phyloP scores from a whole-genome alignment of 2,888 invertebrate genomes.

The Volucella inflata region DNA sequence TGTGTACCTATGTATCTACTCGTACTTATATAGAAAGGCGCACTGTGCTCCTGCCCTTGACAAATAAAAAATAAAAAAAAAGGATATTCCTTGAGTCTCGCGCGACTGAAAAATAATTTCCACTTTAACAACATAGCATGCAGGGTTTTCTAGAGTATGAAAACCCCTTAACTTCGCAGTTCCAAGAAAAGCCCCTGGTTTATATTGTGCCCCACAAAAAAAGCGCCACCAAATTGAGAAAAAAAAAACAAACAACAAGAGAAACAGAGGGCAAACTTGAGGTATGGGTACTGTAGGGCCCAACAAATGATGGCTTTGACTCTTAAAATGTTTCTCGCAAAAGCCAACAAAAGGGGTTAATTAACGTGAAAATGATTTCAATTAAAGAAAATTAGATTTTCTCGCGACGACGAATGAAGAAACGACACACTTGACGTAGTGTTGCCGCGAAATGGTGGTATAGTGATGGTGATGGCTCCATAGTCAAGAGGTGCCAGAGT shows the following conservation, averaged over 20 bases:
- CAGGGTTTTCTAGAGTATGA: slow-evolving; percentile 45
- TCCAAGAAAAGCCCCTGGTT: slow-evolving; percentile 22
- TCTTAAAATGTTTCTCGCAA: slow-evolving; percentile 49
- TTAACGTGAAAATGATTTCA: slow-evolving; percentile 78
- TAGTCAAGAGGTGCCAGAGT: neutral
- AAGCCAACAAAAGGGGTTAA: slow-evolving; percentile 76
- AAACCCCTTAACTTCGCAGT: slow-evolving; percentile 12
- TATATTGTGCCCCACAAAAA: slow-evolving; percentile 13
- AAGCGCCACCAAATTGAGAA: neutral
- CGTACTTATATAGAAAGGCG: neutral
- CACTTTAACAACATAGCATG: slow-evolving; percentile 60
- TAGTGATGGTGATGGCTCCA: neutral
- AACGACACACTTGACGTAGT: slow-evolving; percentile 43
- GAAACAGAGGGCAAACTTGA: too few relatives aligned
- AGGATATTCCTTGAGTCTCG: slow-evolving; percentile 50
- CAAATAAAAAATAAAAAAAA: slow-evolving; percentile 28
- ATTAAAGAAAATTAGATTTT: slow-evolving; percentile 78
- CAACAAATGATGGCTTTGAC: slow-evolving; percentile 37
- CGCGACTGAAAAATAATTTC: slow-evolving; percentile 68
- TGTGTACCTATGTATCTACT: neutral
- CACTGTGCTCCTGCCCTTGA: neutral
- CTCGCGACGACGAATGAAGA: slow-evolving; percentile 64
- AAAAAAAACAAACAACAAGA: neutral
- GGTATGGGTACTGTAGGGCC: too few relatives aligned
- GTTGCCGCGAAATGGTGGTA: neutral